phyloP scores from a whole-genome alignment of 2,113 vertebrate species.

The Vidua chalybeata region DNA sequence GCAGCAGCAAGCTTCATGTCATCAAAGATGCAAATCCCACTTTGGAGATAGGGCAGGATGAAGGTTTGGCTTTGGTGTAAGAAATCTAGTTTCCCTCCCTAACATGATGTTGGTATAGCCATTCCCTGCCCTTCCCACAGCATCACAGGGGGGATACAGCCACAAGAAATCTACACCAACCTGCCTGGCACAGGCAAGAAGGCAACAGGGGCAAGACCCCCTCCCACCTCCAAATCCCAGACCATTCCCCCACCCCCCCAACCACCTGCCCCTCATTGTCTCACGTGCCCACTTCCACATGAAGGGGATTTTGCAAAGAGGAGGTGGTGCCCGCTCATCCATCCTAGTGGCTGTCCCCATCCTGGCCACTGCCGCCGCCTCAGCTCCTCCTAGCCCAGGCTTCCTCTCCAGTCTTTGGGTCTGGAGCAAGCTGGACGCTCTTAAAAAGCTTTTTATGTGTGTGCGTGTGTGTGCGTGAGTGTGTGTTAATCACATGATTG shows the following conservation, averaged over 20 bases:
- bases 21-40: background rate
- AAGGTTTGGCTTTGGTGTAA: background rate
- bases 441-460: constrained; percentile 82
- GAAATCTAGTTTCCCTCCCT: background rate
- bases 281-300: background rate
- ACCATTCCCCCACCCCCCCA: background rate
- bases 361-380: constrained; percentile 11
- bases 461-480: constrained; percentile 46
- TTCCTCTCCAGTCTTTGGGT: constrained; percentile 71
- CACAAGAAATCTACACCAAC: background rate
- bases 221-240: background rate
- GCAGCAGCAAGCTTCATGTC: background rate
- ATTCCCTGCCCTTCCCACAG: background rate
- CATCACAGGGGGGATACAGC: background rate
- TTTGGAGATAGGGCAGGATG: background rate
- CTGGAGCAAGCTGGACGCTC: constrained; percentile 79
- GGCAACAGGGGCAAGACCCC: background rate
- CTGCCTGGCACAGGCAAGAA: background rate
- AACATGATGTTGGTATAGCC: background rate
- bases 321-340: background rate
- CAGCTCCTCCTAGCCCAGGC: constrained; percentile 63
- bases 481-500: constrained; percentile 86
- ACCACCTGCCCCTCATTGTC: background rate
- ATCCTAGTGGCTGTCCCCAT: background rate
- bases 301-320: constrained; percentile 29